These are phyloP conservation scores for Muraenolepis orangiensis DNA, from an alignment of 2,797 vertebrate genomes.

Conservation along the genomic window DNA sequence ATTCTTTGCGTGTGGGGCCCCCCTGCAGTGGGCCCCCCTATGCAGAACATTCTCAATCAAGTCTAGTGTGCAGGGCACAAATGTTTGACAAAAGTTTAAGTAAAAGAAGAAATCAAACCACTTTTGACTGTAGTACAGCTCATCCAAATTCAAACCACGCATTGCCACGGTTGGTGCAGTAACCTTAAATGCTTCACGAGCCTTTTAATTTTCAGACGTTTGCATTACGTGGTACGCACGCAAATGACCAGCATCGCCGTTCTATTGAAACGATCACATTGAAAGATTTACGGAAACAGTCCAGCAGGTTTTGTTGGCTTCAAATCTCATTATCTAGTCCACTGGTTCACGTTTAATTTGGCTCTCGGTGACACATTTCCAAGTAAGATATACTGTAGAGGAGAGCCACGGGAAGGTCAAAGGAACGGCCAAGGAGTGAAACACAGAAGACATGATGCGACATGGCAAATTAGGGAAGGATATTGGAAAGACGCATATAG, in stretches of 20 bases:
- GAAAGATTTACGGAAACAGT: conserved; percentile 25
- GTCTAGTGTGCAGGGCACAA: background rate
- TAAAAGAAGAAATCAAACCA: background rate
- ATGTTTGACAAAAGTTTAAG: background rate
- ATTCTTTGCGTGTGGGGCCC: too few relatives aligned
- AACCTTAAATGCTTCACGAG: background rate
- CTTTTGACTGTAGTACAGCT: background rate
- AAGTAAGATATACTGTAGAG: too few relatives aligned
- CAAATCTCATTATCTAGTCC: conserved; percentile 10
- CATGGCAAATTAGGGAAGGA: background rate
- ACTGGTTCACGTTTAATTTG: conserved; percentile 21
- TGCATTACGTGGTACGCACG: background rate
- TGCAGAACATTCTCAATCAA: background rate
- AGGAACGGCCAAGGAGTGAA: background rate
- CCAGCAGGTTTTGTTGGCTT: conserved; percentile 14
- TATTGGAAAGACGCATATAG: background rate
- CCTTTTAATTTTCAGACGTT: background rate
- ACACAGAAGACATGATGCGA: background rate
- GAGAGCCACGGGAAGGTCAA: background rate
- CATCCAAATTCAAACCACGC: background rate
- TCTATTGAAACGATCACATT: conserved; percentile 20
- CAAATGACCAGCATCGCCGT: conserved; percentile 11
- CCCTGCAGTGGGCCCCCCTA: too few relatives aligned
- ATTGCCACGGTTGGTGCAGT: background rate
- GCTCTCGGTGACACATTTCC: conserved; percentile 21